phyloP scores from a whole-genome alignment of 2,797 vertebrate genomes.

The Dendrocincla fuliginosa region DNA sequence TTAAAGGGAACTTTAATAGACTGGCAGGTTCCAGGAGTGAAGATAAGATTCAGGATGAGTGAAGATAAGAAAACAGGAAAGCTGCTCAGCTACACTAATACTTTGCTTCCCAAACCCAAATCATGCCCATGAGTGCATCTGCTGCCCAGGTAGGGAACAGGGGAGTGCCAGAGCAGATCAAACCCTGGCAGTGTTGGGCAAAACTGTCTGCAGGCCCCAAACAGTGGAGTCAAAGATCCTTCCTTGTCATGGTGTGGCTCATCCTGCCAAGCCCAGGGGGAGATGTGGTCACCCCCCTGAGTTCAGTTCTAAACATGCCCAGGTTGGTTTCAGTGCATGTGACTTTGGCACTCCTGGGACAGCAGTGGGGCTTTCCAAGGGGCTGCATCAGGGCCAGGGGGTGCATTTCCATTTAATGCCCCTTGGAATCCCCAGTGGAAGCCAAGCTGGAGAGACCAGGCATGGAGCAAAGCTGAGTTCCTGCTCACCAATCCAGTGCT shows the following conservation, averaged over 20 bases:
- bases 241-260: neutral
- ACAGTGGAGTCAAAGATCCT: neutral
- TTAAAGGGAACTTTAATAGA: constrained; percentile 3
- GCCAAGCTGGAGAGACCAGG: neutral
- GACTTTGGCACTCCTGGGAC: neutral
- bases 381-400: neutral
- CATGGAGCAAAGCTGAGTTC: neutral
- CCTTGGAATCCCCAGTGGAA: neutral
- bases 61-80: neutral
- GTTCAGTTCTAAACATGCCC: neutral
- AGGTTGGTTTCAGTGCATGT: neutral
- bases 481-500: fast-evolving
- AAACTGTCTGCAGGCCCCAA: neutral
- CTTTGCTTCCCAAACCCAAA: neutral
- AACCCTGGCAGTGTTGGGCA: neutral
- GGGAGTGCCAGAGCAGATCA: neutral
- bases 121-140: fast-evolving
- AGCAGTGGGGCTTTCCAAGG: neutral
- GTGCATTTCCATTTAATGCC: neutral
- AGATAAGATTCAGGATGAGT: neutral
- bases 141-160: neutral
- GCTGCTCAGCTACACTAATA: constrained; percentile 20
- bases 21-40: constrained; percentile 1
- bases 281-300: neutral
- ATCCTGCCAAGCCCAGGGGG: neutral